Evolutionary conservation across 1,140 invertebrate genomes (phyloP).

Genomic region (Achatina immaculata): DNA sequence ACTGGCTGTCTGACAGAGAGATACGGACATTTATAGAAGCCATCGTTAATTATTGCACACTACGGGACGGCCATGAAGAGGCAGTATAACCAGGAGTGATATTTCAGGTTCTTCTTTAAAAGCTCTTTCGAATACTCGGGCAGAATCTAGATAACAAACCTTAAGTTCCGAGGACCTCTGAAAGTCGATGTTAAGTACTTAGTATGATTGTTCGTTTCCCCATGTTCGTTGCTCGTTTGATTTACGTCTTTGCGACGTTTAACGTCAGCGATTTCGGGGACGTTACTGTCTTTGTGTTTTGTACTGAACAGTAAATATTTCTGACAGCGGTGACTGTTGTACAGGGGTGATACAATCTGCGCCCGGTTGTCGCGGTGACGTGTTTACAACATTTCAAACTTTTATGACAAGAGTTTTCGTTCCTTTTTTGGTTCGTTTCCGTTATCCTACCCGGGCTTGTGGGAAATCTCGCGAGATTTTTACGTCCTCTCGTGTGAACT

Average conservation of each 20-base stretch:
- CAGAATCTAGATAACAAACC: neutral
- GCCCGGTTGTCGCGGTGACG: neutral
- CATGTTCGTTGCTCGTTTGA: no score
- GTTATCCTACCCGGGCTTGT: no score
- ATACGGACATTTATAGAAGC: neutral
- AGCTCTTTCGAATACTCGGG: neutral
- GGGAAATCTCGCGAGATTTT: no score
- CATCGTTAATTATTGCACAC: neutral
- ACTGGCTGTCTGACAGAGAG: neutral
- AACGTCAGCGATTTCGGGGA: neutral
- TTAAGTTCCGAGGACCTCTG: no score
- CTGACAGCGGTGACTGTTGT: neutral
- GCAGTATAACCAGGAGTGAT: neutral
- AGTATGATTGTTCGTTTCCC: no score
- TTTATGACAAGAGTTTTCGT: no score
- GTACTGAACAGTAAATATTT: neutral
- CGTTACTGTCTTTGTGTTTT: neutral
- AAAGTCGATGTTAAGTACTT: no score
- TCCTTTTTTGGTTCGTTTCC: no score
- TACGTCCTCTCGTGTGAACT: no score
- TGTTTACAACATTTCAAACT: neutral
- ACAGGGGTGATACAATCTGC: neutral
- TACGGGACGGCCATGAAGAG: neutral
- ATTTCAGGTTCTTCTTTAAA: no score
- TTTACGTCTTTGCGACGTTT: neutral